These are phyloP conservation scores for Pangasianodon hypophthalmus DNA, from an alignment of 2,113 vertebrate species.

Conservation along the genomic window DNA sequence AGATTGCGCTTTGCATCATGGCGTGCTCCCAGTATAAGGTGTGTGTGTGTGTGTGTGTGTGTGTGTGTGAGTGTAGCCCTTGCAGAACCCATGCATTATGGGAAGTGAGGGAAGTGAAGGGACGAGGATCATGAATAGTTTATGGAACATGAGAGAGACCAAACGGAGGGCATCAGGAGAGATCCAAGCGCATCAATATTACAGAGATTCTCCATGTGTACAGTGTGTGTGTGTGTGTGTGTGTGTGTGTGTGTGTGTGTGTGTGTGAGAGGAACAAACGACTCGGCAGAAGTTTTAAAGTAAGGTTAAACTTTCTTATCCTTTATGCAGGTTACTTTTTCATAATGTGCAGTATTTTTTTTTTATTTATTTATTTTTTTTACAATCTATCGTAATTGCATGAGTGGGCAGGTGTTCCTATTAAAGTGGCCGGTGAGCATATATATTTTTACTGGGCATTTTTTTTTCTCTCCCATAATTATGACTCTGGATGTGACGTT, in stretches of 20 bases:
- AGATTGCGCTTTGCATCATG: neutral
- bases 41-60: slow-evolving; percentile 33
- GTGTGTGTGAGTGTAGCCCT: slow-evolving; percentile 48
- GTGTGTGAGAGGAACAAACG: neutral
- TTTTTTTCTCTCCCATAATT: neutral
- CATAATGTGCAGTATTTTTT: neutral
- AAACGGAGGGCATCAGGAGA: slow-evolving; percentile 71
- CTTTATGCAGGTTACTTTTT: neutral
- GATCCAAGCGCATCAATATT: slow-evolving; percentile 72
- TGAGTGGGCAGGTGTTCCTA: neutral
- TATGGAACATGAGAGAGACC: slow-evolving; percentile 75
- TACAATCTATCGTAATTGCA: neutral
- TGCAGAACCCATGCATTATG: slow-evolving; percentile 72
- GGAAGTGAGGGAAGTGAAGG: slow-evolving; percentile 61
- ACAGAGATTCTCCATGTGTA: slow-evolving; percentile 61
- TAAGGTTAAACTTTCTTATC: slow-evolving; percentile 16
- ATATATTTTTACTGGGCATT: neutral
- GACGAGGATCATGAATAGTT: slow-evolving; percentile 66
- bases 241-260: slow-evolving; percentile 18
- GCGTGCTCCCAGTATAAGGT: too few species aligned
- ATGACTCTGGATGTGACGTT: neutral
- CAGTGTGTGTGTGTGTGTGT: slow-evolving; percentile 44
- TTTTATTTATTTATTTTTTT: too few species aligned
- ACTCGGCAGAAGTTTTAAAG: slow-evolving; percentile 31
- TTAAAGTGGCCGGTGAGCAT: neutral